Base-by-base conservation (phyloP, 2,888 invertebrate species). In the Philonicus albiceps region DNA sequence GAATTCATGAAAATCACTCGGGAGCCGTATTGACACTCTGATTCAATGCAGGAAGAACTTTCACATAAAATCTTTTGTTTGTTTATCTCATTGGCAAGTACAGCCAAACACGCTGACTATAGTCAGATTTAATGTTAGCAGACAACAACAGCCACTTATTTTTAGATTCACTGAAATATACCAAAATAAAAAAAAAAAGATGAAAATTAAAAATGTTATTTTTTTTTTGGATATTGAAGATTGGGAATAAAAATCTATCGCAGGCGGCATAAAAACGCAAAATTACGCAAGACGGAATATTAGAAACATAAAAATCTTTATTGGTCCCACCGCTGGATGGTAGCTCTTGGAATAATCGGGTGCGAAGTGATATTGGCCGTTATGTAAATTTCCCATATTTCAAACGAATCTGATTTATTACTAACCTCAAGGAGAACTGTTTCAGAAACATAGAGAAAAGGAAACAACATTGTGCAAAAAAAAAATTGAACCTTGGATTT, bases 61-160 rank as follows among this genome's bases (percentile, higher is more conserved):
- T 64, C 81, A 81, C 81, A 55, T 64, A 81, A 81, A 81, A 31
- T 81, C 34, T 30, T 22, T 22, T 49, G 64, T 37, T 81, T 81
- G 34, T 81, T 81, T 81, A 81, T 49, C 34, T 81, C 81, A 81
- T 81, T 64, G 55, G 55, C 31, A 31, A 55, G 81, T 81, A 55
- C 31, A 55, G 31, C 37, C 64, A 81, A 81, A 64, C 34, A 81
- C 81, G 53, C 34, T 34, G 30, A 43, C n/a, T 53, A 27, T 27
- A 31, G 34, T 55, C 31, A 64, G 8, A 13, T 7, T 81, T 81
- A 31, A 55, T 81, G 64, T 55, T 81, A 81, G 55, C 34, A 55
- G 31, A 81, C 64, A 81, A 81, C 53, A 81, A 81, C 31, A 81
- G 78, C 43, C 43, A 81, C 27, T 81, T 81, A 81, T 81, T 55